Percentiles rank a stretch among this genome's conserved stretches.
phyloP scores from a whole-genome alignment of 2,888 invertebrate genomes.

The Oscheius onirici region DNA sequence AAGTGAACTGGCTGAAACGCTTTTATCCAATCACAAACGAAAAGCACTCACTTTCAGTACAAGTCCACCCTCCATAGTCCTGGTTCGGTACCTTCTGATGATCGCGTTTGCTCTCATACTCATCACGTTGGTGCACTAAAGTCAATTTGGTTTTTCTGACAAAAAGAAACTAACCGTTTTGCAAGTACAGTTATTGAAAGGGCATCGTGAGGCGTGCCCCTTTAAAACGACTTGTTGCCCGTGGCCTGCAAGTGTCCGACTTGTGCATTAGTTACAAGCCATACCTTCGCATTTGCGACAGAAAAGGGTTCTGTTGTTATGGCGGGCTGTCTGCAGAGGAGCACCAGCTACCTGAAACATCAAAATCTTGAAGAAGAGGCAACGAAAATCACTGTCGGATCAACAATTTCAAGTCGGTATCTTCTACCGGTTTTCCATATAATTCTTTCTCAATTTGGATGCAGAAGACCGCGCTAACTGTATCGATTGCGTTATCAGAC shows the following conservation, averaged over 20 bases:
- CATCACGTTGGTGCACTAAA: slow-evolving; percentile 70
- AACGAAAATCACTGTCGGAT: no score
- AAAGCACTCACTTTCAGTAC: slow-evolving; percentile 50
- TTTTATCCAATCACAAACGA: no score
- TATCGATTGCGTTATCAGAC: slow-evolving; percentile 15
- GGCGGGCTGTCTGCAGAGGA: background rate
- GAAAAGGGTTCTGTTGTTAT: slow-evolving; percentile 59
- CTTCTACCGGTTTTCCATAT: background rate
- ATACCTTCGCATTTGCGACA: slow-evolving; percentile 62
- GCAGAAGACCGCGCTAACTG: slow-evolving; percentile 8
- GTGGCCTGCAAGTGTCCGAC: slow-evolving; percentile 53
- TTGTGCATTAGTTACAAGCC: no score
- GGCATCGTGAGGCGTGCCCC: slow-evolving; percentile 70
- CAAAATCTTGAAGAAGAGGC: no score
- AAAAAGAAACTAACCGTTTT: slow-evolving; percentile 58
- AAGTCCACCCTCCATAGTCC: slow-evolving; percentile 68
- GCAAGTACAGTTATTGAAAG: slow-evolving; percentile 70
- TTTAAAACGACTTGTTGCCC: slow-evolving; percentile 68
- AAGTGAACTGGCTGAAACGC: slow-evolving; percentile 66
- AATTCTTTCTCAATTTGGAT: no score
- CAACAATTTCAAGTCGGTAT: background rate
- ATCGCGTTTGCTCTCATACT: slow-evolving; percentile 71
- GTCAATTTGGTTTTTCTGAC: background rate
- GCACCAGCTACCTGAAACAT: slow-evolving; percentile 29
- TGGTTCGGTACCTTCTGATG: slow-evolving; percentile 68